A percentile compares a stretch with the other conserved stretches of the same genome.
phyloP scores from a whole-genome alignment of 2,797 vertebrate genomes.

The Nasua narica region DNA sequence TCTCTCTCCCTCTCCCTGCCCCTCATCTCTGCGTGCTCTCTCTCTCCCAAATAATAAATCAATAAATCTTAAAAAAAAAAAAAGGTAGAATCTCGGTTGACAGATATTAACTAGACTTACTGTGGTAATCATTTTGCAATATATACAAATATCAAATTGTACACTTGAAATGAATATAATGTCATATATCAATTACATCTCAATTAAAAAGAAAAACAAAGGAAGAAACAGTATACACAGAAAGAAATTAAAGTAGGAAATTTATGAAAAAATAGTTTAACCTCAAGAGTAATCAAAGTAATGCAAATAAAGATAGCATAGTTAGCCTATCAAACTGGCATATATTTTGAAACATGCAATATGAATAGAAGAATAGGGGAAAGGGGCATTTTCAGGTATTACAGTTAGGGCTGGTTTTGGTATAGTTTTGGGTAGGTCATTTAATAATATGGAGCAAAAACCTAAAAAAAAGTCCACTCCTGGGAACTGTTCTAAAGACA shows the following conservation, averaged over 20 bases:
- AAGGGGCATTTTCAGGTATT: not conserved
- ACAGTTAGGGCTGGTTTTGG: not conserved
- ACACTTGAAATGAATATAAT: not conserved
- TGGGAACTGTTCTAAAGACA: not conserved
- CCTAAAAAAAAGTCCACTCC: not conserved
- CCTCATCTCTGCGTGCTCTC: not conserved
- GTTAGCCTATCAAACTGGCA: not conserved
- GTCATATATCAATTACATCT: not conserved
- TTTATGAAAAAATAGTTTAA: not conserved
- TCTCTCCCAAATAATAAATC: not conserved
- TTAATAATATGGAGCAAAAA: not conserved
- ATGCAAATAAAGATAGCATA: not conserved
- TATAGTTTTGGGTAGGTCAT: not conserved
- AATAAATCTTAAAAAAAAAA: not conserved
- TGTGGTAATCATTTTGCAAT: not conserved
- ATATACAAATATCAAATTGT: not conserved
- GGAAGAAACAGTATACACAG: not conserved
- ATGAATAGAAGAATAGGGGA: not conserved
- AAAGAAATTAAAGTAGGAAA: not conserved
- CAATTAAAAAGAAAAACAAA: not conserved
- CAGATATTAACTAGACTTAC: not conserved
- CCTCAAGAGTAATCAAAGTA: not conserved
- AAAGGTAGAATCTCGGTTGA: not conserved
- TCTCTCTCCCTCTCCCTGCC: not conserved
- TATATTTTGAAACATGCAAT: not conserved